phyloP scores from a whole-genome alignment of 2,888 invertebrate species.

The Meteorus cinctellus region DNA sequence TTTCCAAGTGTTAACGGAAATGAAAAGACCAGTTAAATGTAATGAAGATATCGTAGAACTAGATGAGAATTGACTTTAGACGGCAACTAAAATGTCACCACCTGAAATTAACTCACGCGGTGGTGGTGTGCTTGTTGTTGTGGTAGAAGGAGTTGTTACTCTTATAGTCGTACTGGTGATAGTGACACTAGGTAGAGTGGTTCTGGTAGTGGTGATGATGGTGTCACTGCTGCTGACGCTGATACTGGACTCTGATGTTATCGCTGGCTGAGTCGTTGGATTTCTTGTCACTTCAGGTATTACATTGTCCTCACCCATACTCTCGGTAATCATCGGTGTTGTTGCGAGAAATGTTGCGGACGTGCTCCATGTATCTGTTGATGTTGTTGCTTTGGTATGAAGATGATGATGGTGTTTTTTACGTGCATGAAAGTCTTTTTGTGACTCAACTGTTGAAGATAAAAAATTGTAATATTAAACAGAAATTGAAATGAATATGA shows the following conservation, averaged over 20 bases:
- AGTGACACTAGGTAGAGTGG: constrained; percentile 67
- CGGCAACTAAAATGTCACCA: not conserved
- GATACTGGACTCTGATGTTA: constrained; percentile 63
- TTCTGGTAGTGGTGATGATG: constrained; percentile 68
- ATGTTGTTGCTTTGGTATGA: constrained; percentile 71
- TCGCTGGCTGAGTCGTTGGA: constrained; percentile 62
- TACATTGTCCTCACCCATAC: constrained; percentile 64
- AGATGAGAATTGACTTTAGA: not conserved
- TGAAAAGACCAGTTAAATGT: constrained; percentile 19
- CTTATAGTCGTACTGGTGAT: constrained; percentile 71
- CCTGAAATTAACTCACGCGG: constrained; percentile 71
- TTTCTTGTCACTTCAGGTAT: constrained; percentile 67
- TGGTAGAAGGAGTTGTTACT: constrained; percentile 67
- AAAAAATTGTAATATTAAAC: constrained; percentile 34
- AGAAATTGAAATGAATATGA: constrained; percentile 43
- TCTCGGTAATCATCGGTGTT: constrained; percentile 59
- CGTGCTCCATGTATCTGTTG: constrained; percentile 75
- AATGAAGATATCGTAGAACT: not conserved
- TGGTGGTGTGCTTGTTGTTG: constrained; percentile 71
- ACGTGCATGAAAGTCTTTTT: constrained; percentile 87
- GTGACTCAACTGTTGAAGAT: constrained; percentile 84
- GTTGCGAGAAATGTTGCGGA: constrained; percentile 71
- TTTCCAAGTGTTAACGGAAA: constrained; percentile 24
- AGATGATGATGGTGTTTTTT: constrained; percentile 67
- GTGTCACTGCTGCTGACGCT: constrained; percentile 69